A percentile compares a stretch with the other conserved stretches of the same genome.
Conservation (phyloP, 2,113 vertebrate genomes). For the Syngnathus typhle region DNA sequence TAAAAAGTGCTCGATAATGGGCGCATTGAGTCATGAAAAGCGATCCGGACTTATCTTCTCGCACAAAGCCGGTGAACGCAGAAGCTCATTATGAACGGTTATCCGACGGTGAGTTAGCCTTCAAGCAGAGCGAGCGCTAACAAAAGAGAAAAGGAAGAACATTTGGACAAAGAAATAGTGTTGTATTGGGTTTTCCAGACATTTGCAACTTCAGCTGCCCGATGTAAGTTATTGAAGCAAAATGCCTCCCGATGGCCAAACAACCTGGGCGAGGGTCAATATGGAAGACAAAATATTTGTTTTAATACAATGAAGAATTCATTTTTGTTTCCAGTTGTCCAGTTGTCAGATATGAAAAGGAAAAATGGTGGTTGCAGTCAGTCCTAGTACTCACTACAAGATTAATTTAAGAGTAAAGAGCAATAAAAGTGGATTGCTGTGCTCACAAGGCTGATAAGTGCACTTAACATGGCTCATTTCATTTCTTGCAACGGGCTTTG, state of each 20-base stretch:
- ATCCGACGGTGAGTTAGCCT: conserved; percentile 39
- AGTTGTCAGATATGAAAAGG: not conserved
- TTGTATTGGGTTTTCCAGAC: conserved; percentile 21
- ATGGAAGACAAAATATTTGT: not conserved
- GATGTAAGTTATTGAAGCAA: conserved; percentile 31
- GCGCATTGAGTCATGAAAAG: conserved; percentile 59
- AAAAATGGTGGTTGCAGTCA: not conserved
- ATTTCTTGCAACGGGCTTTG: not conserved
- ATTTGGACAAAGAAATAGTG: conserved; percentile 38
- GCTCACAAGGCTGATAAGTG: conserved; percentile 11
- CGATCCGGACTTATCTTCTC: conserved; percentile 43
- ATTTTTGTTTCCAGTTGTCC: not conserved
- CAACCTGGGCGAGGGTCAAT: not conserved
- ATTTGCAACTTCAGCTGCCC: conserved; percentile 15
- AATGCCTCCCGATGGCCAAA: conserved; percentile 9
- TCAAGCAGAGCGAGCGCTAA: conserved; percentile 41
- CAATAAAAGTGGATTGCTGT: not conserved
- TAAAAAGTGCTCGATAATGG: conserved; percentile 49
- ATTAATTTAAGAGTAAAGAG: not conserved
- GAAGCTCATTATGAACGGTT: conserved; percentile 50
- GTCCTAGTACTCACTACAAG: not conserved
- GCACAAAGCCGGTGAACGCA: conserved; percentile 38
- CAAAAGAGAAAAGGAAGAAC: conserved; percentile 37
- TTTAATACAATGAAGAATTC: no score
- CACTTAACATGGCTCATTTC: not conserved